phyloP scores from a whole-genome alignment of 2,113 vertebrate species.

The Daboia siamensis region DNA sequence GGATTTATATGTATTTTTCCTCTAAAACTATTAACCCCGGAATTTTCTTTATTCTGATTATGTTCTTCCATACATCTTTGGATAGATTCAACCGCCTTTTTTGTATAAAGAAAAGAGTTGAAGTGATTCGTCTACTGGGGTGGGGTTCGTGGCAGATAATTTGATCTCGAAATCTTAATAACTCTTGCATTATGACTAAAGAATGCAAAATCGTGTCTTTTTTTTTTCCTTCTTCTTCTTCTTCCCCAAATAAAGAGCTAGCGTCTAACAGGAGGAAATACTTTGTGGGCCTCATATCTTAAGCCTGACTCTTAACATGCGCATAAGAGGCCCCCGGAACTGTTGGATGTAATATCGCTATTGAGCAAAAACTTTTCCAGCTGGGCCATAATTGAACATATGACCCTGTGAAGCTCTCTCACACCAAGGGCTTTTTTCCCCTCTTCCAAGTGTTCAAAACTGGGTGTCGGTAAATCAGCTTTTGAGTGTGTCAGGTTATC shows the following conservation, averaged over 20 bases:
- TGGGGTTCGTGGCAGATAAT: neutral
- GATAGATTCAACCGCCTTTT: neutral
- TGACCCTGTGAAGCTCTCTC: neutral
- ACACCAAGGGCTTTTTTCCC: neutral
- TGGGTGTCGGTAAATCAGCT: neutral
- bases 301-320: neutral
- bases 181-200: neutral
- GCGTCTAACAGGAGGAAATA: neutral
- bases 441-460: neutral
- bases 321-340: neutral
- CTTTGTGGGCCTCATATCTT: neutral
- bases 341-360: neutral
- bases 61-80: neutral
- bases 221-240: neutral
- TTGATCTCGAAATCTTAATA: neutral
- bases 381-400: neutral
- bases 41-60: neutral
- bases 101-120: neutral
- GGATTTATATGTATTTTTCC: neutral
- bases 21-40: neutral
- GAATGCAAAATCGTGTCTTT: neutral
- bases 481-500: neutral
- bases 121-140: slow-evolving; percentile 4
- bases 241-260: neutral
- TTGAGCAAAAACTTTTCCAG: neutral